These are phyloP conservation scores for Rhagonycha fulva DNA, from an alignment of 2,888 invertebrate genomes.

Conservation along the genomic window DNA sequence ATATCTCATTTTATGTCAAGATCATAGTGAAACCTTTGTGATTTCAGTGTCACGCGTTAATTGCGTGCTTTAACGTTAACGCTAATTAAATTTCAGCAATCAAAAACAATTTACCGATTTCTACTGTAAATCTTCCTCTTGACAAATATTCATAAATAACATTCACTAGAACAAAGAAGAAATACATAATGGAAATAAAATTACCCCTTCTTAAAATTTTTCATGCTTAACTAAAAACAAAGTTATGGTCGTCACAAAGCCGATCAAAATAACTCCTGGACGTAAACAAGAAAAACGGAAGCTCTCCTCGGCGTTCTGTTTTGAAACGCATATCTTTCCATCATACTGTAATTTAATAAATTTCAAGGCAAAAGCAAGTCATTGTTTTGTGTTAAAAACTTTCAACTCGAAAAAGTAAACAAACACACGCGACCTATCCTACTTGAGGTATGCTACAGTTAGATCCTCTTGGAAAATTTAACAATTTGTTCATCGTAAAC, in stretches of 20 bases:
- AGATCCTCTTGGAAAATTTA: not conserved
- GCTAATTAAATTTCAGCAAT: not conserved
- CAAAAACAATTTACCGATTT: not conserved
- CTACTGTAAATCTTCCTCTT: not conserved
- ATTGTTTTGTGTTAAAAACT: not conserved
- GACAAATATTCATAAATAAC: not conserved
- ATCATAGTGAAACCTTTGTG: slow-evolving; percentile 15
- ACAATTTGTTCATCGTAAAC: not conserved
- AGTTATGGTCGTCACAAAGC: not conserved
- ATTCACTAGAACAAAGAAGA: not conserved
- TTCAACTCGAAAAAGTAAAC: not conserved
- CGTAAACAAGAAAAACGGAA: not conserved
- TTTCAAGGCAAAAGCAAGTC: not conserved
- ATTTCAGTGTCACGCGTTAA: slow-evolving; percentile 5
- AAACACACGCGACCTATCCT: not conserved
- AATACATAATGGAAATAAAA: not conserved
- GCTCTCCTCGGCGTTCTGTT: not conserved
- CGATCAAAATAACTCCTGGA: not conserved
- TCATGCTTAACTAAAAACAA: not conserved
- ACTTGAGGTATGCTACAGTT: too few species aligned
- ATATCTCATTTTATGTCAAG: slow-evolving; percentile 14
- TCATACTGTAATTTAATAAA: not conserved
- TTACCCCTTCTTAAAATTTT: not conserved
- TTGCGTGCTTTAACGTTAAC: not conserved
- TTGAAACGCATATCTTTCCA: not conserved